phyloP scores from a whole-genome alignment of 2,113 vertebrate species.

The Archilochus colubris region DNA sequence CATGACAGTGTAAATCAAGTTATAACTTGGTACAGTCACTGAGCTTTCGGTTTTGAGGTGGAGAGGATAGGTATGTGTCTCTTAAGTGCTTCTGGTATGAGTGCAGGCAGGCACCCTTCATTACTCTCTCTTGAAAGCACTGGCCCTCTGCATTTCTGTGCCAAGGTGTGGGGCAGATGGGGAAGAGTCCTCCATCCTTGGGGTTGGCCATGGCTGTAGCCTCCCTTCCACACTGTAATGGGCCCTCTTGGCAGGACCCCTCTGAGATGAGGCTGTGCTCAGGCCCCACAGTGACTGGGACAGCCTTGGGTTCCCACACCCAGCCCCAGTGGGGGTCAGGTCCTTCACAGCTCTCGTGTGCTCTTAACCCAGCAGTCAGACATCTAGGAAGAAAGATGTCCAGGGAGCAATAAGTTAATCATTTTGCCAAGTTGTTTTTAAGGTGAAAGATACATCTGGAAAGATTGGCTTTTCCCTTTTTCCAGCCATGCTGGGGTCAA shows the following conservation, averaged over 20 bases:
- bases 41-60: not conserved
- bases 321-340: rapidly evolving
- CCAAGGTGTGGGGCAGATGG: not conserved
- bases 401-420: not conserved
- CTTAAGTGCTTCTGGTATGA: not conserved
- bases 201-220: rapidly evolving
- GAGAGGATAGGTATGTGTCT: not conserved
- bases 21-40: not conserved
- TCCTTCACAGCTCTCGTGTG: rapidly evolving
- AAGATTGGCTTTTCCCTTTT: not conserved
- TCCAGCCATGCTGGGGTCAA: rapidly evolving
- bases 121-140: not conserved
- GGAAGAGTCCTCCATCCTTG: too few relatives aligned
- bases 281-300: too few relatives aligned
- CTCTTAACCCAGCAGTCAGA: not conserved
- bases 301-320: rapidly evolving
- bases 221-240: rapidly evolving
- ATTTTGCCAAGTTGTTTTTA: not conserved
- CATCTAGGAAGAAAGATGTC: not conserved
- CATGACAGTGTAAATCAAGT: not conserved
- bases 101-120: not conserved
- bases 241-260: not conserved
- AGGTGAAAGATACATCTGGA: not conserved
- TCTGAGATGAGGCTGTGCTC: rapidly evolving
- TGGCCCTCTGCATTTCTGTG: not conserved